Base-by-base conservation (phyloP, 2,113 vertebrate genomes). In the Ciconia boyciana region DNA sequence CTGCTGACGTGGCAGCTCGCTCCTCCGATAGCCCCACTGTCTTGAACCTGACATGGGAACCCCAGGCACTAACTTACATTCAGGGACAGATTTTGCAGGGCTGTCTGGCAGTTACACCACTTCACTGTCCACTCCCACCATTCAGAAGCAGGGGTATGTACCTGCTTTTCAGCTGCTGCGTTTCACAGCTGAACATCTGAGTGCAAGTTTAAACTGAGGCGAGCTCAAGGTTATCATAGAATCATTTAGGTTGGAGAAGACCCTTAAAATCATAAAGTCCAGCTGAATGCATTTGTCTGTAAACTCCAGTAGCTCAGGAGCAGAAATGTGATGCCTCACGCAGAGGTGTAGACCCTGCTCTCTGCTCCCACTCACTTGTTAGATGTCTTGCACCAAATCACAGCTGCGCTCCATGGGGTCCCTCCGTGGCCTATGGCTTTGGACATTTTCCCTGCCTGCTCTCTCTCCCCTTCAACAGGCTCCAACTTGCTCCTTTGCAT, bases 401-500 rank as follows among this genome's bases (percentile, higher is more conserved):
- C 1, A 83, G 32, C n/a, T 79, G 44, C 2, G 0, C 17, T 68
- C 48, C 61, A 3, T 0, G 1, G 52, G 43, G 25, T 52, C 57
- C 70, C 66, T 72, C 54, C 0, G 0, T 31, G 18, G 41, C 51
- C 69, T 44, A 29, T 39, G 65, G 36, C 51, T 87, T 72, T 69
- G 57, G 61, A 32, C 16, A 54, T 82, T 66, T 31, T 8, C 39
- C 29, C 22, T 79, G 26, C 18, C 87, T 76, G 16, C 66, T 87
- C 44, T 11, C 22, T 32, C 41, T 77, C 19, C 54, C 36, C n/a
- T 88, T 72, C 62, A 77, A 39, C 39, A 80, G 61, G 57, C 66
- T 89, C 20, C 32, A 55, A 8, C 58, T 85, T 64, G 32, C 26
- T 93, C 64, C 41, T 86, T 78, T 85, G 24, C 74, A 4, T 51